Evolutionary conservation across 2,888 invertebrate species (phyloP), one percentile per base, ranked within the genome.

Genomic region (Tipula unca): DNA sequence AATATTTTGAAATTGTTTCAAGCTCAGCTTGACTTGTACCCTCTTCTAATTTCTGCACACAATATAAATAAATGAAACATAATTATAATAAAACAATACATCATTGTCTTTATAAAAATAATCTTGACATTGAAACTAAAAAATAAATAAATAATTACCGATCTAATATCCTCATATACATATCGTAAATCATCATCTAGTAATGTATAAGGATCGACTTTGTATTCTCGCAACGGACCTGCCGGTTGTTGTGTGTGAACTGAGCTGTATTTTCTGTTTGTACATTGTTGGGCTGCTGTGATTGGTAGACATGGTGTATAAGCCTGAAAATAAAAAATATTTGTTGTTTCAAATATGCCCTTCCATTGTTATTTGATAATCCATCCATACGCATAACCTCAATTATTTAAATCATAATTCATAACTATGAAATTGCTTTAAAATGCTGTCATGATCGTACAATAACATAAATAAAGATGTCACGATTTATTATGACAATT

Each of bases 1-100:
- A 99, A 92, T 99, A 99, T 89, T 96, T 96, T 87, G 98, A 95
- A 92, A 99, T 97, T 90, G 95, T 95, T 91, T 95, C 95, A 90
- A 99, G 92, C 92, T 97, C 96, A 87, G 94, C 92, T 91, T 95
- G 95, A 90, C 94, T 94, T 89, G 96, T 96, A 91, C 96, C 95
- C 89, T 93, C 93, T 90, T 94, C 93, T 90, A 97, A 92, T 90
- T 90, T 86, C 91, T 91, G 87, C 35, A 87, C 8, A 82, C 29
- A 85, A 87, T 25, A 13, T 25, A 87, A 82, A 82, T 25, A 85
- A 85, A 85, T 83, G 13, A 84, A 36, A 20, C 39, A 84, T 35
- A 84, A 32, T 32, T 32, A 83, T n/a, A 83, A 8, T 10, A 32
- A 32, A n/a, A 83, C 35, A 83, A 32, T 83, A 69, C 25, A 20